Conservation (phyloP, 2,797 vertebrate species). For the Chanos chanos region DNA sequence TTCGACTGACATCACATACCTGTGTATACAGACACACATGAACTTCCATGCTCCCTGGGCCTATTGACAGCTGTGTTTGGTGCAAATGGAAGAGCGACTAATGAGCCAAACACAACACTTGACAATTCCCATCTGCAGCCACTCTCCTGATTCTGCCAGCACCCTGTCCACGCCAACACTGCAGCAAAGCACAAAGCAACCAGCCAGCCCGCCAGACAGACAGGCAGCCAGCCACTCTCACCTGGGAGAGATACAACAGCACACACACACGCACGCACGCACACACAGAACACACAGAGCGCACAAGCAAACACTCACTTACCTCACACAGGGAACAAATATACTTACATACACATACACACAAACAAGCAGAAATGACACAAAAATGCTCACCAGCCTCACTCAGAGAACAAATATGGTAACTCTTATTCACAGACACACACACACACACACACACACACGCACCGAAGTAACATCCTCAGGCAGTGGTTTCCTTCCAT, state of each 20-base stretch:
- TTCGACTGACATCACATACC: not conserved
- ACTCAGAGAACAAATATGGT: not conserved
- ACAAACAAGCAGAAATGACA: not conserved
- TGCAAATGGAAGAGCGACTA: conserved; percentile 46
- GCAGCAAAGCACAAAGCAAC: conserved; percentile 11
- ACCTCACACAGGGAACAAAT: not conserved
- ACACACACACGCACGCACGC: conserved; percentile 2
- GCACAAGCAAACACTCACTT: not conserved
- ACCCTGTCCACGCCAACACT: conserved; percentile 15
- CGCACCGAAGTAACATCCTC: not conserved
- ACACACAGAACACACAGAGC: not conserved
- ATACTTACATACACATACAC: not conserved
- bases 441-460: conserved; percentile 4
- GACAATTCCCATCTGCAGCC: conserved; percentile 59
- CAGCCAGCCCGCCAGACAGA: conserved; percentile 4
- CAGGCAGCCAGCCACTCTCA: not conserved
- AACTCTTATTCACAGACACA: not conserved
- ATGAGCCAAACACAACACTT: conserved; percentile 48
- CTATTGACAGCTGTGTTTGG: conserved; percentile 37
- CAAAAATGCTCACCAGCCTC: not conserved
- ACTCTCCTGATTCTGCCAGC: conserved; percentile 42
- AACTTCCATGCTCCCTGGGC: conserved; percentile 29
- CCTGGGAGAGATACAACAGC: conserved; percentile 11
- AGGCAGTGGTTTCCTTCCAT: not conserved
- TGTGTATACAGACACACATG: conserved; percentile 13